Evolutionary conservation across 1,140 invertebrate genomes (phyloP), one percentile per base, ranked within the genome.

Genomic region (Rhyacophila brunnea): DNA sequence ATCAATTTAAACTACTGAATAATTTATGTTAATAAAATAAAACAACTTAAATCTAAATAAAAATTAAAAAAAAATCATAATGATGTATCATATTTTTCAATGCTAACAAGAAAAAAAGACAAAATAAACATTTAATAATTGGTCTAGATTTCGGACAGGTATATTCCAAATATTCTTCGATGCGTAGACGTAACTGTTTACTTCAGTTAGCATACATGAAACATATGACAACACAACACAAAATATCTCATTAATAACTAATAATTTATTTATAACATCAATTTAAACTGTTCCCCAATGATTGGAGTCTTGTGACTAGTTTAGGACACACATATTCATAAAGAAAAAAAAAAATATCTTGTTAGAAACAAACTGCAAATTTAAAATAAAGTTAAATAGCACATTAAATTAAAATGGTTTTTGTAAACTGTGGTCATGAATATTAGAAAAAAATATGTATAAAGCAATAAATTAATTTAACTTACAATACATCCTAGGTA

Each of bases 271-370:
- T 62, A 55, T 65, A 65, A 54, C 38, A 28, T 28, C 23, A 28
- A 28, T 28, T 28, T 53, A 43, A 47, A 50, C 55, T 54, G 62
- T 56, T 57, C 58, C 53, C 59, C 58, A 58, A 58, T 45, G 52
- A 36, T 50, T 49, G 58, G 59, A 57, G 59, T 35, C 19, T 58
- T 59, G 63, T 65, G 63, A 65, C 63, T 65, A 65, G 73, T 72
- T 75, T 74, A 76, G 67, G 66, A 72, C 72, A 74, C 77, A 72
- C 65, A 72, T 64, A 58, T 42, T 55, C 48, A 42, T 46, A 55
- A n/a, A 54, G 49, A 51, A 57, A 48, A 48, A 47, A 40, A 49
- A 57, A 49, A 7, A 47, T 34, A 40, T 56, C 38, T 18, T 32
- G 49, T 62, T 54, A 58, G 60, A 62, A 64, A 50, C 57, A 56